Conservation (phyloP, 2,888 invertebrate species). For the Ariolimax columbianus region DNA sequence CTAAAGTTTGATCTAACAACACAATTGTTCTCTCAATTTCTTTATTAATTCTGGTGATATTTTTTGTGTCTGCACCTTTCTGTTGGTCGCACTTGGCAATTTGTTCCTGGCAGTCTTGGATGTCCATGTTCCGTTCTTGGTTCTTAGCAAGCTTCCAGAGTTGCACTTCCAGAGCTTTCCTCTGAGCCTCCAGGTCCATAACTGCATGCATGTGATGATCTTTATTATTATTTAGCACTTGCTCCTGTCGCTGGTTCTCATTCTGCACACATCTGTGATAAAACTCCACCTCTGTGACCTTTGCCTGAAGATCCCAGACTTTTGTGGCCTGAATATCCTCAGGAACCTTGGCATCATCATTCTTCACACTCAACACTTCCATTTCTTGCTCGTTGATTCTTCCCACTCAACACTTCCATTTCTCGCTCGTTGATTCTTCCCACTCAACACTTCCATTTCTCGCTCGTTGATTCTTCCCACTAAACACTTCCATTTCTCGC, state of each 20-base stretch:
- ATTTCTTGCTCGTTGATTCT: too few relatives aligned
- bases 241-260: constrained; percentile 64
- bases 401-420: too few relatives aligned
- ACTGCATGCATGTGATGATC: constrained; percentile 36
- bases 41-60: constrained; percentile 70
- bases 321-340: constrained; percentile 72
- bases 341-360: constrained; percentile 71
- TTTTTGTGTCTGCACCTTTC: constrained; percentile 74
- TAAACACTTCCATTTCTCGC: too few relatives aligned
- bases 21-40: constrained; percentile 70
- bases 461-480: too few relatives aligned
- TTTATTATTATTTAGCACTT: constrained; percentile 54
- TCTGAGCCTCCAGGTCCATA: constrained; percentile 58
- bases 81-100: constrained; percentile 71
- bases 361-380: constrained; percentile 72
- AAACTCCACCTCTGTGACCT: constrained; percentile 70
- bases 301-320: constrained; percentile 68
- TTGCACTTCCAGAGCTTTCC: constrained; percentile 61
- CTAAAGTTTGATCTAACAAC: constrained; percentile 67
- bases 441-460: too few relatives aligned
- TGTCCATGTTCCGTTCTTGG: constrained; percentile 73
- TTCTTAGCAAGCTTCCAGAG: constrained; percentile 64
- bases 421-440: too few relatives aligned
- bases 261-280: constrained; percentile 66
- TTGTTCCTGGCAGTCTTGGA: constrained; percentile 71